phyloP scores from a whole-genome alignment of 2,888 invertebrate genomes.

The Acleris holmiana region DNA sequence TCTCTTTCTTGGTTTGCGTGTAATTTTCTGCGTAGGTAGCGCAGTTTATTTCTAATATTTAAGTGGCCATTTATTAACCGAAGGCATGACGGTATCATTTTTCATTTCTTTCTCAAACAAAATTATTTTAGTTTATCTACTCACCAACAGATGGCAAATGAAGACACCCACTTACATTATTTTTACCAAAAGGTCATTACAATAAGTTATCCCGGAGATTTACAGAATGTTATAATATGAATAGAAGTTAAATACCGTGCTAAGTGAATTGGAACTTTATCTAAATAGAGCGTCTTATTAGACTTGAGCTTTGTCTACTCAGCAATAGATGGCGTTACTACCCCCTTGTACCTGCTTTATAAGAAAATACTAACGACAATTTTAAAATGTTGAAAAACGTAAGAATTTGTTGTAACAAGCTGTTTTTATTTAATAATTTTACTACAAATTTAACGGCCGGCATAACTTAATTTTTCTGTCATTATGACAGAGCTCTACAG shows the following conservation, averaged over 20 bases:
- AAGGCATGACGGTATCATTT: neutral
- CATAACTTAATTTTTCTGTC: too few relatives aligned
- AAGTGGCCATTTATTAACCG: neutral
- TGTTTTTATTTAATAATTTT: too few relatives aligned
- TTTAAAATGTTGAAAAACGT: too few relatives aligned
- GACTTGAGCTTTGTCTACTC: slow-evolving; percentile 45
- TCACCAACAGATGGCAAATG: slow-evolving; percentile 34
- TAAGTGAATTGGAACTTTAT: neutral
- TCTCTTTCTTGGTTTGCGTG: too few relatives aligned
- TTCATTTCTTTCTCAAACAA: neutral
- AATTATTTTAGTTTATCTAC: slow-evolving; percentile 46
- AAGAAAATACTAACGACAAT: too few relatives aligned
- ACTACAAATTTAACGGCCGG: too few relatives aligned
- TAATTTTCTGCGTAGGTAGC: neutral
- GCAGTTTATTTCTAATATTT: neutral
- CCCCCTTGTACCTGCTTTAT: neutral
- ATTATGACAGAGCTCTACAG: too few relatives aligned
- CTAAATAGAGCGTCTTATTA: neutral
- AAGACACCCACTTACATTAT: too few relatives aligned
- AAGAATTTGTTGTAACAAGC: neutral
- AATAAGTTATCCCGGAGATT: neutral
- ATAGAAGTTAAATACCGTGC: too few relatives aligned
- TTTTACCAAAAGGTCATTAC: too few relatives aligned
- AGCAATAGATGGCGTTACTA: slow-evolving; percentile 52
- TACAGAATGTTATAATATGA: neutral